phyloP scores from a whole-genome alignment of 2,888 invertebrate genomes.

The Plebejus anna region DNA sequence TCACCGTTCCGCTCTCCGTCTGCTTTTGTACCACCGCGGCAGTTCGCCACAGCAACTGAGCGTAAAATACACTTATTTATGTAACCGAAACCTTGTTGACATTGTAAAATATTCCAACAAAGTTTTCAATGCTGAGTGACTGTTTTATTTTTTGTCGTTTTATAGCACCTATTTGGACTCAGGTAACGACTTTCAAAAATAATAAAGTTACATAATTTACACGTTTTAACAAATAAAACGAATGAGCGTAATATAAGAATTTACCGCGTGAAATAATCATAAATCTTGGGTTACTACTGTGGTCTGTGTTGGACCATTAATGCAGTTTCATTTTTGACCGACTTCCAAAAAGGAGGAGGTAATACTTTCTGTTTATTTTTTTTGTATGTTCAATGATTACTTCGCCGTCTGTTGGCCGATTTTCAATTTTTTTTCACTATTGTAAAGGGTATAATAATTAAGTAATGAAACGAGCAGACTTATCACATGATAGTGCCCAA shows the following conservation, averaged over 20 bases:
- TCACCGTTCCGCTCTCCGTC: not conserved
- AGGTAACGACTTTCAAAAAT: constrained; percentile 7
- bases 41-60: not conserved
- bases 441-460: too few species aligned
- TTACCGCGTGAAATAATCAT: not conserved
- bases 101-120: constrained; percentile 23
- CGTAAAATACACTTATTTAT: constrained; percentile 30
- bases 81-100: constrained; percentile 27
- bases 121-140: constrained; percentile 17
- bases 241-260: not conserved
- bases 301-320: too few species aligned
- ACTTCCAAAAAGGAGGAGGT: too few species aligned
- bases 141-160: constrained; percentile 23
- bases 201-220: not conserved
- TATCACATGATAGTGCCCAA: too few species aligned
- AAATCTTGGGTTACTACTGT: too few species aligned
- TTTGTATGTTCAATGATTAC: too few species aligned
- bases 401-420: too few species aligned
- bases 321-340: too few species aligned
- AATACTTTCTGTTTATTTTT: too few species aligned
- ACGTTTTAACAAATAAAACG: not conserved
- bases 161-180: constrained; percentile 24
- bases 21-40: constrained; percentile 7
- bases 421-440: too few species aligned
- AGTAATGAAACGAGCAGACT: too few species aligned